Conservation (phyloP, 2,888 invertebrate genomes). For the Leptarthrus brevirostris region DNA sequence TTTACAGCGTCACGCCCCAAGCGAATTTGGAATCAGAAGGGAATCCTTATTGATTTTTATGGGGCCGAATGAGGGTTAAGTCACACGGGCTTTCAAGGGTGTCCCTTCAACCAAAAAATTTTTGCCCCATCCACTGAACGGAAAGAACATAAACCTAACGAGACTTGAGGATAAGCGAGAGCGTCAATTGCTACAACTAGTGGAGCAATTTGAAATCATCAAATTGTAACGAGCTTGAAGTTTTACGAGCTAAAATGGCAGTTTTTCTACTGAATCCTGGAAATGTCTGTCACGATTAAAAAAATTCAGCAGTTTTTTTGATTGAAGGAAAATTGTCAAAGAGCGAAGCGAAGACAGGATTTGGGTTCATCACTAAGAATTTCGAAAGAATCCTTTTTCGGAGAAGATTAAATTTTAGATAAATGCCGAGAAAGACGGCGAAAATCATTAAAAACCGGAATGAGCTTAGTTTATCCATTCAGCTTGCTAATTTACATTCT, state of each 20-base stretch:
- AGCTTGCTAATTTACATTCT: too few species aligned
- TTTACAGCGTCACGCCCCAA: slow-evolving; percentile 43
- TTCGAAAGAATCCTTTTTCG: neutral
- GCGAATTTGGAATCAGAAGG: slow-evolving; percentile 29
- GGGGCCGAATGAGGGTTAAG: slow-evolving; percentile 34
- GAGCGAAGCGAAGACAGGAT: neutral
- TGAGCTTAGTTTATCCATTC: neutral
- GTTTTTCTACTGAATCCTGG: neutral
- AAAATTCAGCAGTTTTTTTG: neutral
- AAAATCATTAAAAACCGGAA: neutral
- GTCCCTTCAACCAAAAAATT: slow-evolving; percentile 24
- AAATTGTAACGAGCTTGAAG: slow-evolving; percentile 5
- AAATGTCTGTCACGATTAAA: neutral
- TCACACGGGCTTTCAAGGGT: slow-evolving; percentile 16
- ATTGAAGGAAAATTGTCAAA: slow-evolving; percentile 26
- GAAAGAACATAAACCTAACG: neutral
- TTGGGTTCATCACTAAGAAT: neutral
- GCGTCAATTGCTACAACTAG: slow-evolving; percentile 16
- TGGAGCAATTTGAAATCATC: slow-evolving; percentile 9
- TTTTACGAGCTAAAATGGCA: slow-evolving; percentile 19
- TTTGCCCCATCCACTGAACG: neutral
- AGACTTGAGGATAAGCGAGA: neutral
- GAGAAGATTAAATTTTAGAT: neutral
- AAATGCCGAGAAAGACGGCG: neutral
- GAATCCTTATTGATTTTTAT: slow-evolving; percentile 43